Evolutionary conservation across 1,140 invertebrate species (phyloP).

Genomic region (Heliconius hewitsoni): DNA sequence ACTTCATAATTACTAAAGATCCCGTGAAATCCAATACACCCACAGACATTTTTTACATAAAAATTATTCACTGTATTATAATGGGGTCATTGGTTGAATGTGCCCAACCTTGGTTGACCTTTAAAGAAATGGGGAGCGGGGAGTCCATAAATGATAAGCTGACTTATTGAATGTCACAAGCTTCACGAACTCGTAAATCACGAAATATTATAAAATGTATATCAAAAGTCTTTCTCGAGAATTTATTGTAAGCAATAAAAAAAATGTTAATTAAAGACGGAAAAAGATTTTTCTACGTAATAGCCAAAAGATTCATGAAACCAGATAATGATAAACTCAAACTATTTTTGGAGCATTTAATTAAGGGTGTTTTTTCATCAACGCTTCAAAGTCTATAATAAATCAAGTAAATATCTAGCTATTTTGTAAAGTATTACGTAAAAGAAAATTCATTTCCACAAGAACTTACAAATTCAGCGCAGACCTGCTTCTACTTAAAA

Average conservation of each 20-base stretch:
- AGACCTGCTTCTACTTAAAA: slow-evolving; percentile 16
- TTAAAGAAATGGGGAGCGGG: neutral
- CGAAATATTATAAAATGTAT: neutral
- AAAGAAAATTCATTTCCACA: neutral
- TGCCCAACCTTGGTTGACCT: neutral
- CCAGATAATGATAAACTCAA: too few species aligned
- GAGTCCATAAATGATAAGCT: neutral
- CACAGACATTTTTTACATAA: too few species aligned
- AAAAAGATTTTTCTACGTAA: too few species aligned
- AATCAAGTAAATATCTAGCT: neutral
- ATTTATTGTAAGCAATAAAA: too few species aligned
- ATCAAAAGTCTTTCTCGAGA: neutral
- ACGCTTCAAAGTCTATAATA: neutral
- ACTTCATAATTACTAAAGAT: too few species aligned
- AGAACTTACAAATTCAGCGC: slow-evolving; percentile 7
- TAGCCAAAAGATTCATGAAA: too few species aligned
- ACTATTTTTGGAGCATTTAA: too few species aligned
- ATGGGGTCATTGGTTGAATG: neutral
- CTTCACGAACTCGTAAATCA: neutral
- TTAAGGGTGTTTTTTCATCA: neutral
- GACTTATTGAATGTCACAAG: neutral
- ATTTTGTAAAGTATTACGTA: neutral
- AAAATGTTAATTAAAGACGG: neutral
- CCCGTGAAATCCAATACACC: too few species aligned
- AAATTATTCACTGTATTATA: neutral